Percentiles rank a stretch among this genome's conserved stretches.
Evolutionary conservation across 2,113 vertebrate genomes (phyloP).

Genomic region (Poecile atricapillus): DNA sequence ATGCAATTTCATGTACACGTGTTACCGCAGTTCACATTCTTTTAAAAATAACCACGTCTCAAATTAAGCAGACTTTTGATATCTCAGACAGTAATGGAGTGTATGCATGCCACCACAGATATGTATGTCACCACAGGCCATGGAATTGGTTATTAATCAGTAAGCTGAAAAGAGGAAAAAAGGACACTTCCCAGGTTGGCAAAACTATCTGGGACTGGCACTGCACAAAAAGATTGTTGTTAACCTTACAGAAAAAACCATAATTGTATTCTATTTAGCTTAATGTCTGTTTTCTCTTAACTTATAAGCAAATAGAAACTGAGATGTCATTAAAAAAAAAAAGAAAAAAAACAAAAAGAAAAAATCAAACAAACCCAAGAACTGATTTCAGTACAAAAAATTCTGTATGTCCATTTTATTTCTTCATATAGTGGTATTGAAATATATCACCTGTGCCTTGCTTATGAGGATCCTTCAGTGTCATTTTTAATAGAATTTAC

Average conservation of each 20-base stretch:
- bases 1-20: not conserved
- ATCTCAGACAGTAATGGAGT: conserved; percentile 13
- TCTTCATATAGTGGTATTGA: not conserved
- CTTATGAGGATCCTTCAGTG: not conserved
- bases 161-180: not conserved
- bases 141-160: conserved; percentile 1
- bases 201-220: not conserved
- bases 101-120: not conserved
- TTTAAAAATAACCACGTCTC: not conserved
- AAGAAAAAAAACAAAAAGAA: too few species aligned
- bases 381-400: not conserved
- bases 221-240: not conserved
- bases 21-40: conserved; percentile 5
- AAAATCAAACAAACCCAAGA: not conserved
- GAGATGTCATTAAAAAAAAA: not conserved
- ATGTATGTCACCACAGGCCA: not conserved
- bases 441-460: not conserved
- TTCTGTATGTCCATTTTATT: not conserved
- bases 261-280: not conserved
- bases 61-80: conserved; percentile 36
- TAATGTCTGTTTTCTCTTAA: not conserved
- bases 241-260: not conserved
- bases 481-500: not conserved
- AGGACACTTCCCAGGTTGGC: not conserved
- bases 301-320: not conserved